phyloP scores from a whole-genome alignment of 1,140 invertebrate species.

The Hycleus cichorii region DNA sequence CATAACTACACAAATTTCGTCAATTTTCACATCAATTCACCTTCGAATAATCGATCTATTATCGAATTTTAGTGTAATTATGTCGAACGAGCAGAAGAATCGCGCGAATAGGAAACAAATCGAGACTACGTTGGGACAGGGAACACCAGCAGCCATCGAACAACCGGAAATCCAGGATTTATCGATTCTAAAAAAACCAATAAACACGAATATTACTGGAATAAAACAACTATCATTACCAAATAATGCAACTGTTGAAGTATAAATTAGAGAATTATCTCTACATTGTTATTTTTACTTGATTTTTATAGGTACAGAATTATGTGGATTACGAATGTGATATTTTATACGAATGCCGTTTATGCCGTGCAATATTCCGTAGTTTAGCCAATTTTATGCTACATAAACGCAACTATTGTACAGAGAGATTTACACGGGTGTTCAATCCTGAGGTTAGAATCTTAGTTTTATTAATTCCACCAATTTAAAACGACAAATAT shows the following conservation, averaged over 20 bases:
- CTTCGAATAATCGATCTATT: neutral
- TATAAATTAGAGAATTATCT: constrained; percentile 10
- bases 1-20: no score
- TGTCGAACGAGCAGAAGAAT: constrained; percentile 22
- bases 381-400: constrained; percentile 53
- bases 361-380: constrained; percentile 52
- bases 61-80: neutral
- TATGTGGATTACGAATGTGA: constrained; percentile 53
- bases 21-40: no score
- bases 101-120: constrained; percentile 24
- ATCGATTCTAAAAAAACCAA: constrained; percentile 38
- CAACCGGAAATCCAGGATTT: constrained; percentile 23
- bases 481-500: neutral
- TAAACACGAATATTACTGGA: constrained; percentile 40
- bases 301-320: constrained; percentile 41
- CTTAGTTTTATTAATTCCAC: neutral
- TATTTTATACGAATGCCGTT: constrained; percentile 54
- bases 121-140: constrained; percentile 30
- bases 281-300: no score
- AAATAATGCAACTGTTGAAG: constrained; percentile 41
- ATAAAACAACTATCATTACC: constrained; percentile 36
- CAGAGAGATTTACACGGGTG: constrained; percentile 25
- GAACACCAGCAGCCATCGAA: constrained; percentile 1
- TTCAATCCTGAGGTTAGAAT: neutral
- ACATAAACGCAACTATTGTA: constrained; percentile 53